Conservation (phyloP, 2,888 invertebrate species). For the Malthinus flaveolus region DNA sequence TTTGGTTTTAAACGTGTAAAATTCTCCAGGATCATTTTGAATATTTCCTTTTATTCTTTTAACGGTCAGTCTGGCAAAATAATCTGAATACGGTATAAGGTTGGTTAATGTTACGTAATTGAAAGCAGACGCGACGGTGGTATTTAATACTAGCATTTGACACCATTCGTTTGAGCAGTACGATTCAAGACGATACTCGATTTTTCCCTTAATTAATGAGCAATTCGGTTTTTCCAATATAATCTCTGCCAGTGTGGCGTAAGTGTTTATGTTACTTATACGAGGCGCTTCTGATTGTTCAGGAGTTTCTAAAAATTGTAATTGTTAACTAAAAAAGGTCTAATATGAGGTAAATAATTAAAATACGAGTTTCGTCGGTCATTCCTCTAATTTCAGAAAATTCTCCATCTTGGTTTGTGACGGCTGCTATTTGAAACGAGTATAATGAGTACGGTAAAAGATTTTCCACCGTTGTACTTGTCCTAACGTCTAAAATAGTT, state of each 20-base stretch:
- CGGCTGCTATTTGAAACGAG: neutral
- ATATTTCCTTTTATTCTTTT: constrained; percentile 11
- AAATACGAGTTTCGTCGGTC: neutral
- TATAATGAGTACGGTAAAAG: constrained; percentile 8
- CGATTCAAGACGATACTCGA: neutral
- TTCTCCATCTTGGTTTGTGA: neutral
- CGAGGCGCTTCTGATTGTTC: constrained; percentile 10
- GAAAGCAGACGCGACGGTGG: neutral
- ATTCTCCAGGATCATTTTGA: neutral
- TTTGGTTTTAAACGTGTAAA: constrained; percentile 16
- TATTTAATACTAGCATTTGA: neutral
- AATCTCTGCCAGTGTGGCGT: neutral
- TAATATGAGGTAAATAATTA: neutral
- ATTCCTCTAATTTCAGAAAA: neutral
- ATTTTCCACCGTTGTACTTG: neutral
- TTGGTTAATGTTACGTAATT: neutral
- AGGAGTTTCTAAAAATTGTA: constrained; percentile 8
- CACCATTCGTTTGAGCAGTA: constrained; percentile 18
- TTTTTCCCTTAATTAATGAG: constrained; percentile 5
- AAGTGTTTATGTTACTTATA: neutral
- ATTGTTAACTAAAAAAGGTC: neutral
- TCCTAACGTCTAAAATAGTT: neutral
- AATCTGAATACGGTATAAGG: constrained; percentile 31
- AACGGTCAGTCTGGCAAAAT: constrained; percentile 14
- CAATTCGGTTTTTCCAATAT: constrained; percentile 7